These are phyloP conservation scores for Drosophila incognita DNA, from an alignment of 2,888 invertebrate species.

Conservation along the genomic window DNA sequence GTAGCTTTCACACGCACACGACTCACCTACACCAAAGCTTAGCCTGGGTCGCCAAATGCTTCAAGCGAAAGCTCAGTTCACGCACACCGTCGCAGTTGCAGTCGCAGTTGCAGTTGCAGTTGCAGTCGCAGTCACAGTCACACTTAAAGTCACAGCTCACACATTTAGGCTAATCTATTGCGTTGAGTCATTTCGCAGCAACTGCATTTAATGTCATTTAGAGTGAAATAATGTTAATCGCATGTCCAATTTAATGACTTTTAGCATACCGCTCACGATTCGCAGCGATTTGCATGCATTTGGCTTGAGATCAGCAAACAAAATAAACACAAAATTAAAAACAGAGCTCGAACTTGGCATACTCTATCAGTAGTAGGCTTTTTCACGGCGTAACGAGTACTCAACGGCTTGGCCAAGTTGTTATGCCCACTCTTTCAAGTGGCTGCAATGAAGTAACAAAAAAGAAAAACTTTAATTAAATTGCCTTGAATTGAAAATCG, in stretches of 20 bases:
- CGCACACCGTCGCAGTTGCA: background rate
- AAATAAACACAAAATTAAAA: constrained; percentile 33
- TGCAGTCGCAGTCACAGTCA: background rate
- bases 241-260: constrained; percentile 78
- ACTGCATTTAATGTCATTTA: constrained; percentile 72
- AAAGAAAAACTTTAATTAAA: constrained; percentile 70
- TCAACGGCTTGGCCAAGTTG: constrained; percentile 4
- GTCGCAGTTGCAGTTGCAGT: background rate
- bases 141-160: constrained; percentile 17
- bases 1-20: constrained; percentile 26
- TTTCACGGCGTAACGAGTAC: background rate
- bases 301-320: constrained; percentile 51
- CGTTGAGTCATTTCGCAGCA: constrained; percentile 46
- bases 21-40: constrained; percentile 1
- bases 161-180: constrained; percentile 62
- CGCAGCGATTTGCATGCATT: constrained; percentile 59
- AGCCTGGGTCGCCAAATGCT: background rate
- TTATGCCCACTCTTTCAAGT: background rate
- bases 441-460: constrained; percentile 1
- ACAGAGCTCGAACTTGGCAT: constrained; percentile 11
- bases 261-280: constrained; percentile 61
- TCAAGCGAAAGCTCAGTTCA: constrained; percentile 14
- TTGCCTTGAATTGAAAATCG: constrained; percentile 80
- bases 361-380: background rate
- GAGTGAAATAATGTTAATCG: constrained; percentile 77